Evolutionary conservation across 2,113 vertebrate genomes (phyloP).

Genomic region (Mirza zaza): DNA sequence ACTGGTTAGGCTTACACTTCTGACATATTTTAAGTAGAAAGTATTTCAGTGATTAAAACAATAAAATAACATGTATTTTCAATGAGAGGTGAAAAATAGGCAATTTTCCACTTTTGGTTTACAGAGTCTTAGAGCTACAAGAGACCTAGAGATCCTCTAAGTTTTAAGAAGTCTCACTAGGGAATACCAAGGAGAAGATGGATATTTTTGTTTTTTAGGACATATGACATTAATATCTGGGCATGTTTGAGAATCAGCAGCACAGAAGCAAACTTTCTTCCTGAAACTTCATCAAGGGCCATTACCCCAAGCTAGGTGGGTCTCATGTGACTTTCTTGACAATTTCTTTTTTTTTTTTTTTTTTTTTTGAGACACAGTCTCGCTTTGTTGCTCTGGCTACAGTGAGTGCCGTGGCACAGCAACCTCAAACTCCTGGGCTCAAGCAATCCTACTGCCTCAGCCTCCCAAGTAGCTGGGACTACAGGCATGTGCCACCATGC

Average conservation of each 20-base stretch:
- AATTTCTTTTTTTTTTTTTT: neutral
- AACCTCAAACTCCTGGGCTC: too few species aligned
- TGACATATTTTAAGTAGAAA: slow-evolving; percentile 66
- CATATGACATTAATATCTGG: neutral
- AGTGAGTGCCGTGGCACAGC: too few species aligned
- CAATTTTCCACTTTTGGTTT: slow-evolving; percentile 45
- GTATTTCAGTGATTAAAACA: slow-evolving; percentile 65
- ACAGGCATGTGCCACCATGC: too few species aligned
- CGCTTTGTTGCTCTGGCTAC: too few species aligned
- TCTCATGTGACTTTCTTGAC: too few species aligned
- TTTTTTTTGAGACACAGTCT: too few species aligned
- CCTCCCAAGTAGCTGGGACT: too few species aligned
- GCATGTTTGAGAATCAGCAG: neutral
- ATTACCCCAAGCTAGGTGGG: neutral
- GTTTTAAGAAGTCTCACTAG: neutral
- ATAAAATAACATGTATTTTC: slow-evolving; percentile 56
- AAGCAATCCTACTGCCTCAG: too few species aligned
- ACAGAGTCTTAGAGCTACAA: neutral
- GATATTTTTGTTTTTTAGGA: neutral
- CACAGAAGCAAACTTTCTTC: neutral
- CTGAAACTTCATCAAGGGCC: neutral
- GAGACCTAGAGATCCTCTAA: neutral
- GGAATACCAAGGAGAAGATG: neutral
- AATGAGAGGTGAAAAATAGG: slow-evolving; percentile 32
- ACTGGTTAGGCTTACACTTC: slow-evolving; percentile 59